Conservation (phyloP, 2,113 vertebrate genomes). For the Mola mola region DNA sequence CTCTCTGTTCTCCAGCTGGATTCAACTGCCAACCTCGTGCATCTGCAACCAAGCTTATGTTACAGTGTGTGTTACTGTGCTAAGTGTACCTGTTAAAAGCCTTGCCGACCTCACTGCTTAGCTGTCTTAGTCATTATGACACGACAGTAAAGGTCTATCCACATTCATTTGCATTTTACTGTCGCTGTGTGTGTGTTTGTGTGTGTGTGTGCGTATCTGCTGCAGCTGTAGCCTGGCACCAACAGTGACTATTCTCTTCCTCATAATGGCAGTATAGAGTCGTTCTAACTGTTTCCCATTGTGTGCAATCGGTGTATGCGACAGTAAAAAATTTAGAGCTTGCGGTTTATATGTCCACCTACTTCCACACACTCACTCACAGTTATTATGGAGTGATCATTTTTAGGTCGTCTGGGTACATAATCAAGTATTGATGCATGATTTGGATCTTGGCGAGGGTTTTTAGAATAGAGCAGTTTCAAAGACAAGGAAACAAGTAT, state of each 20-base stretch:
- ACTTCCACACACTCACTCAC: too few relatives aligned
- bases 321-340: too few relatives aligned
- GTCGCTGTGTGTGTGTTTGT: constrained; percentile 23
- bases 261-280: constrained; percentile 28
- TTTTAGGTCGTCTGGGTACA: too few relatives aligned
- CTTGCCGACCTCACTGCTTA: constrained; percentile 43
- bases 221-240: constrained; percentile 6
- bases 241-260: constrained; percentile 9
- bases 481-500: not conserved
- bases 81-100: constrained; percentile 55
- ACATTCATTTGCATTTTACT: constrained; percentile 41
- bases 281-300: constrained; percentile 18
- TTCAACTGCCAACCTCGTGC: constrained; percentile 13
- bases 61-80: constrained; percentile 10
- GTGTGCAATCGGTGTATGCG: constrained; percentile 3
- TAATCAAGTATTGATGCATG: too few relatives aligned
- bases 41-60: constrained; percentile 37
- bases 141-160: constrained; percentile 28
- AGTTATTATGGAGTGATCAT: too few relatives aligned
- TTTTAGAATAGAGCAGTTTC: constrained; percentile 3
- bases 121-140: constrained; percentile 31
- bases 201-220: constrained; percentile 7
- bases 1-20: constrained; percentile 11
- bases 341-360: too few relatives aligned
- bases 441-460: too few relatives aligned